Percentiles rank a stretch among this genome's conserved stretches.
phyloP scores from a whole-genome alignment of 2,888 invertebrate genomes.

The Schizaphis graminum region DNA sequence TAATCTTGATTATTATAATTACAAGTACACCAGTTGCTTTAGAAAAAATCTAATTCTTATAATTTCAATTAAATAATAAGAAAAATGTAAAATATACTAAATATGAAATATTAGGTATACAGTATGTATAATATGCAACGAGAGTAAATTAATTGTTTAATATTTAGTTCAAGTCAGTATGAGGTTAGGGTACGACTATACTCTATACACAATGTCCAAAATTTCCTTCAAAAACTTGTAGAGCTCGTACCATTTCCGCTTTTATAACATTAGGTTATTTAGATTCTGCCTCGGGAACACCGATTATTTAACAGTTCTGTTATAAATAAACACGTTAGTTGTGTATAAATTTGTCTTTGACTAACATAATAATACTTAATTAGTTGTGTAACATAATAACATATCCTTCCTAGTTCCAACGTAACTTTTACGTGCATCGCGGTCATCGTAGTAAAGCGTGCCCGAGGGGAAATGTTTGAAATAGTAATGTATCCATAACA shows the following conservation, averaged over 20 bases:
- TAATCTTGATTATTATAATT: background rate
- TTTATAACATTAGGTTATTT: background rate
- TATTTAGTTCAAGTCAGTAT: background rate
- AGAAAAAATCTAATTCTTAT: background rate
- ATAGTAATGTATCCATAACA: background rate
- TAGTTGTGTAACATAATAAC: background rate
- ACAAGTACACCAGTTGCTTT: background rate
- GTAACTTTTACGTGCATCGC: background rate
- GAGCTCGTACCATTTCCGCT: background rate
- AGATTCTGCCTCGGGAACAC: background rate
- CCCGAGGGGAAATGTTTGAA: background rate
- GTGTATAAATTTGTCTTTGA: background rate
- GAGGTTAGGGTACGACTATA: background rate
- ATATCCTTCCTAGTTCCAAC: slow-evolving; percentile 11
- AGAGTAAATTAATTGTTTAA: background rate
- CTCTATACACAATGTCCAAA: background rate
- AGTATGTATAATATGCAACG: background rate
- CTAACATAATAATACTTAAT: background rate
- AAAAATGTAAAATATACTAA: background rate
- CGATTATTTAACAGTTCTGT: background rate
- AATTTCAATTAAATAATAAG: background rate
- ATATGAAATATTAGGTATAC: background rate
- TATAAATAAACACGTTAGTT: background rate
- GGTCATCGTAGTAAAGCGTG: background rate
- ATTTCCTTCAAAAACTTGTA: background rate